Conservation (phyloP, 2,797 vertebrate species). For the Scarus forsteni region DNA sequence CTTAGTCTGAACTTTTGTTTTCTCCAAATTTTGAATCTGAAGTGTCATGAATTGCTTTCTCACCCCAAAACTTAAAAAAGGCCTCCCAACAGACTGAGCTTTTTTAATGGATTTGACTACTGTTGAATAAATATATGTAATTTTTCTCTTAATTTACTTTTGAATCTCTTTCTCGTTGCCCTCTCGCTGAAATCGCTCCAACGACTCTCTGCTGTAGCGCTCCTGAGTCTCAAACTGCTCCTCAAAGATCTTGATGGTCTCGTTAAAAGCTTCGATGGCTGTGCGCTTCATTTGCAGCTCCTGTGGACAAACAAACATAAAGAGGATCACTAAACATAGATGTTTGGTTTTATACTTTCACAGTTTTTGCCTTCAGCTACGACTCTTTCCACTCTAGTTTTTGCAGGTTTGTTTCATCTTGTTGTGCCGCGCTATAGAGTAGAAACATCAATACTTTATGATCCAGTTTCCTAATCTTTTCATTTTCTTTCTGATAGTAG, state of each 20-base stretch:
- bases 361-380: too few species aligned
- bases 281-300: conserved; percentile 96
- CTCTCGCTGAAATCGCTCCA: conserved; percentile 91
- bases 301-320: conserved; percentile 61
- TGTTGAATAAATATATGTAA: not conserved
- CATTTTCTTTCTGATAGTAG: not conserved
- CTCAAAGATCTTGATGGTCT: conserved; percentile 97
- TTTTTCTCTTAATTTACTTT: conserved; percentile 75
- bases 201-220: conserved; percentile 92
- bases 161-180: conserved; percentile 95
- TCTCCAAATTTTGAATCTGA: not conserved
- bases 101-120: not conserved
- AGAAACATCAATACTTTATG: too few species aligned
- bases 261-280: conserved; percentile 93
- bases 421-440: not conserved
- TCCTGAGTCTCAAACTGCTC: conserved; percentile 95
- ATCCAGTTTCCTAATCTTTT: not conserved
- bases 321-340: not conserved
- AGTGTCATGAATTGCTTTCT: not conserved
- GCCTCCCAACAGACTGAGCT: not conserved
- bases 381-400: too few species aligned
- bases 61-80: too few species aligned
- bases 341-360: not conserved
- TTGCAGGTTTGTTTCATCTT: not conserved
- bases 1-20: not conserved